Percentiles rank a stretch among this genome's conserved stretches.
Evolutionary conservation across 2,113 vertebrate species (phyloP).

Genomic region (Hystrix cristata): DNA sequence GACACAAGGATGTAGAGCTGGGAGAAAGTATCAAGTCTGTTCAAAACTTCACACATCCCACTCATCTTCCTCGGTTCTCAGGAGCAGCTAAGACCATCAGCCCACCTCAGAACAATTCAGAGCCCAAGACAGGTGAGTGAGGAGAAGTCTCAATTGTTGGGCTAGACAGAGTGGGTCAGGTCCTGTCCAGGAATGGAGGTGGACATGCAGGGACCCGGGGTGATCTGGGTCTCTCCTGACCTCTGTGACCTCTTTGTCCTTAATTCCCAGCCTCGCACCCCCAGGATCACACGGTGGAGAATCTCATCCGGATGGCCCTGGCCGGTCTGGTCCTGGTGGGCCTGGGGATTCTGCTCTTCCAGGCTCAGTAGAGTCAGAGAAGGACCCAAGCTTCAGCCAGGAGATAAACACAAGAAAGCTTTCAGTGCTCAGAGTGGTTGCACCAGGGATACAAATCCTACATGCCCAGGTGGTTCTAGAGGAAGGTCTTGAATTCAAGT

Average conservation of each 20-base stretch:
- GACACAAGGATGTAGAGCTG: not conserved
- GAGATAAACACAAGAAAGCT: not conserved
- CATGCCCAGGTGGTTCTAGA: not conserved
- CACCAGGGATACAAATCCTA: not conserved
- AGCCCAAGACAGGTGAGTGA: not conserved
- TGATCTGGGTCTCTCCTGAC: not conserved
- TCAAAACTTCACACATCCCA: not conserved
- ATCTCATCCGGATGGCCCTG: not conserved
- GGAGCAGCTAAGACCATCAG: too few species aligned
- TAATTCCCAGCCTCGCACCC: fast-evolving
- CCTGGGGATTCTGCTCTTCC: not conserved
- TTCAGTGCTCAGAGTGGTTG: too few species aligned
- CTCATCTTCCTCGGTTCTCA: not conserved
- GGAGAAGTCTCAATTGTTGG: too few species aligned
- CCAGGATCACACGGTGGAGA: not conserved
- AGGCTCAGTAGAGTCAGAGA: fast-evolving
- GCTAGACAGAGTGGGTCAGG: fast-evolving
- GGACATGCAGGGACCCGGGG: fast-evolving
- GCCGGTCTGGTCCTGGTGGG: not conserved
- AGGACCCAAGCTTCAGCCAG: not conserved
- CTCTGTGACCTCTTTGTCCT: not conserved
- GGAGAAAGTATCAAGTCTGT: not conserved
- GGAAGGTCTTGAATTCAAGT: not conserved
- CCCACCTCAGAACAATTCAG: not conserved
- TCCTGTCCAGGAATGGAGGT: fast-evolving